These are phyloP conservation scores for Indicator indicator DNA, from an alignment of 2,113 vertebrate species.

Conservation along the genomic window DNA sequence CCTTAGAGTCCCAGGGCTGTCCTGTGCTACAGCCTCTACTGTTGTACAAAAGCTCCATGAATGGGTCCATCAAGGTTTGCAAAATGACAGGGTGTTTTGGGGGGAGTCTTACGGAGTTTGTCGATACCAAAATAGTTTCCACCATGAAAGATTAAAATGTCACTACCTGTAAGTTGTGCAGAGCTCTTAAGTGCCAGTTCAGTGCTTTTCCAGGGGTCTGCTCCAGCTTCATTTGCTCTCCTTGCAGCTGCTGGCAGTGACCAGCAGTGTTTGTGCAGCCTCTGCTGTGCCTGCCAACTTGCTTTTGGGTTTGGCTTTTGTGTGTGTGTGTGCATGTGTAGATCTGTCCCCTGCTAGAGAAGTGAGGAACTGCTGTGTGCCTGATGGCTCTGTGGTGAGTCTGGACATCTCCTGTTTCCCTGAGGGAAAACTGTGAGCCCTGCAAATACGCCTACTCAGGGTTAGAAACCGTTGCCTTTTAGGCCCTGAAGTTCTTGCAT, in stretches of 20 bases:
- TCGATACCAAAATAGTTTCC: neutral
- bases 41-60: neutral
- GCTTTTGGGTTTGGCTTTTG: neutral
- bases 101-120: neutral
- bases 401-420: neutral
- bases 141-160: neutral
- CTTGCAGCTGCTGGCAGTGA: neutral
- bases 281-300: neutral
- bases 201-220: fast-evolving
- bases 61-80: neutral
- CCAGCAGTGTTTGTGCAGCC: neutral
- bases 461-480: neutral
- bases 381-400: no score
- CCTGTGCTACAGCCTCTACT: neutral
- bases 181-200: neutral
- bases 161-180: neutral
- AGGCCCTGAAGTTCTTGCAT: neutral
- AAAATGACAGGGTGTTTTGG: neutral
- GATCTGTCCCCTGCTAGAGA: neutral
- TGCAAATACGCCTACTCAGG: fast-evolving
- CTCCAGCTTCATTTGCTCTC: neutral
- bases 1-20: neutral
- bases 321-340: neutral
- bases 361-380: neutral
- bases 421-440: neutral